These are phyloP conservation scores for Cenopis cana DNA, from an alignment of 2,888 invertebrate genomes.

Conservation along the genomic window DNA sequence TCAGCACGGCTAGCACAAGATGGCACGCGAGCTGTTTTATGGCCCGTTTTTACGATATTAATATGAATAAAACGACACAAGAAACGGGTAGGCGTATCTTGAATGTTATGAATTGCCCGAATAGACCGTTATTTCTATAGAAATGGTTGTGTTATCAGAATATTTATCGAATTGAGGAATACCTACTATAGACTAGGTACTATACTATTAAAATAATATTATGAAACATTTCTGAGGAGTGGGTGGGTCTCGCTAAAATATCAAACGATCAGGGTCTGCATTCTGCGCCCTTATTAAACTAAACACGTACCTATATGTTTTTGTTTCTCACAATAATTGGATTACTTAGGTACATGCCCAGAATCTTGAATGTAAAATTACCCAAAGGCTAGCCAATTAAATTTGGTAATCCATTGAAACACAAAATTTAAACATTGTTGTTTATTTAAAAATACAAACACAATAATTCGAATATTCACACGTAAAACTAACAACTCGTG, in stretches of 20 bases:
- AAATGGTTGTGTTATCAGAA: background rate
- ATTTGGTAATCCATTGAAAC: background rate
- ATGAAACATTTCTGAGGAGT: background rate
- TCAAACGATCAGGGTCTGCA: background rate
- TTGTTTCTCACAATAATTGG: background rate
- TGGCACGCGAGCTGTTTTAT: background rate
- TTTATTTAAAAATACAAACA: constrained; percentile 42
- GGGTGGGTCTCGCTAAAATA: background rate
- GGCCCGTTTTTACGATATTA: background rate
- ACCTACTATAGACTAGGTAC: too few relatives aligned
- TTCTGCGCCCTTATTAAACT: background rate
- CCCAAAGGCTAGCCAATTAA: background rate
- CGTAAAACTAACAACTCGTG: constrained; percentile 31
- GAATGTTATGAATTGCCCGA: background rate
- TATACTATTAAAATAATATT: constrained; percentile 1
- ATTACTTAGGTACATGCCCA: background rate
- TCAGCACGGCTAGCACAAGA: too few relatives aligned
- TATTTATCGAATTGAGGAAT: background rate
- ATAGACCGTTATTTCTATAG: background rate
- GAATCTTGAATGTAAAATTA: background rate
- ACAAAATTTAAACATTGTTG: background rate
- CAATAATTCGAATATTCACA: constrained; percentile 42
- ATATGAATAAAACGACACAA: background rate
- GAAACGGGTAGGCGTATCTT: background rate
- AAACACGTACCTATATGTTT: background rate